Evolutionary conservation across 30 jellyfish, hydroid and myxozoan species (phyloP).

Genomic region (Turritopsis dohrnii): DNA sequence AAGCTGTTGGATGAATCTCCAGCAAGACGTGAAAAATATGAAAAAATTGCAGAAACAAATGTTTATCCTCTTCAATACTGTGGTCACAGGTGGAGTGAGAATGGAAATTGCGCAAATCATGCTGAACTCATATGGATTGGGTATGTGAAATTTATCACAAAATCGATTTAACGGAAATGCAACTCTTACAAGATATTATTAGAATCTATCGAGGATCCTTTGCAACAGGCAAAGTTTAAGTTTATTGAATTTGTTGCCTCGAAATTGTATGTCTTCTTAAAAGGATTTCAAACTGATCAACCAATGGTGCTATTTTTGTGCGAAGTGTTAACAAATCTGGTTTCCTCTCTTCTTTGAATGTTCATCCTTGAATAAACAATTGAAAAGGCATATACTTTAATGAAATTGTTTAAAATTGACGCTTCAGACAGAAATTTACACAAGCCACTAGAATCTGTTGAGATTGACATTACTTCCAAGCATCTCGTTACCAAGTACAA

Average conservation of each 20-base stretch:
- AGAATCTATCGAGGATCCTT: conserved; percentile 19
- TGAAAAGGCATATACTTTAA: conserved; percentile 11
- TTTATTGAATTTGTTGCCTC: conserved; percentile 1
- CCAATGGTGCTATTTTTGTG: conserved; percentile 16
- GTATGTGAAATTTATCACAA: too few species aligned
- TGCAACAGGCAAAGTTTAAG: conserved; percentile 6
- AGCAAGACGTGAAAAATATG: conserved; percentile 1
- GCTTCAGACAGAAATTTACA: conserved; percentile 15
- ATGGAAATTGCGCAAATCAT: not conserved
- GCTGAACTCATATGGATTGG: not conserved
- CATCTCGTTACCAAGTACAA: not conserved
- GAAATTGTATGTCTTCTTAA: not conserved
- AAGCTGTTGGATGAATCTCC: conserved; percentile 14
- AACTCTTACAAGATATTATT: not conserved
- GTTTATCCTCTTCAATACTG: not conserved
- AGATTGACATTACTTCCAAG: conserved; percentile 14
- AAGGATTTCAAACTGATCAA: conserved; percentile 30
- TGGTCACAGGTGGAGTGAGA: conserved; percentile 21
- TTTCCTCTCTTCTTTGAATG: conserved; percentile 3
- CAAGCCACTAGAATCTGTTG: conserved; percentile 9
- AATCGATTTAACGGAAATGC: conserved; percentile 12
- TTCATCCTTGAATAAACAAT: not conserved
- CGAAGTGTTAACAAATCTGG: conserved; percentile 8
- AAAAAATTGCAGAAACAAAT: not conserved
- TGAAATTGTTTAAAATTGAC: conserved; percentile 19